Evolutionary conservation across 2,888 invertebrate species (phyloP).

Genomic region (Lycocerus yunnanus): DNA sequence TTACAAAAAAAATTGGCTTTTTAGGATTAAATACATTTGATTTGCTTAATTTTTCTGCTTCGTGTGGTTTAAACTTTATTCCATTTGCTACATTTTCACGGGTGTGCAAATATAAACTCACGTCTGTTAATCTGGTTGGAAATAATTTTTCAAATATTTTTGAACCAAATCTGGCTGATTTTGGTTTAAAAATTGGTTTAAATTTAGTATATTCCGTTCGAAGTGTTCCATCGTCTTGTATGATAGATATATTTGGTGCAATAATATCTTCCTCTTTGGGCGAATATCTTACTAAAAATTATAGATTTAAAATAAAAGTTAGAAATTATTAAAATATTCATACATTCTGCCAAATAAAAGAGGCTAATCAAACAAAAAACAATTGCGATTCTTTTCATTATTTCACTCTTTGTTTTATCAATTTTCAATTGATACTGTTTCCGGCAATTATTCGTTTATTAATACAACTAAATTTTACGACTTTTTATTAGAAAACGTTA

Average conservation of each 20-base stretch:
- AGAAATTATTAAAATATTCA: not conserved
- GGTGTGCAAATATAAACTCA: conserved; percentile 41
- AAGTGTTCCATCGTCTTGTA: not conserved
- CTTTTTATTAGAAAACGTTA: not conserved
- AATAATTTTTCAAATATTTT: not conserved
- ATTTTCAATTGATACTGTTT: not conserved
- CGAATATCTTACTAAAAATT: not conserved
- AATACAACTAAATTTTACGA: not conserved
- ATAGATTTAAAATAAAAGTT: not conserved
- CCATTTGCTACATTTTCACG: conserved; percentile 30
- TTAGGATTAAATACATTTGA: conserved; percentile 37
- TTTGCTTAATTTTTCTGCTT: conserved; percentile 17
- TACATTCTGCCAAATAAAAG: not conserved
- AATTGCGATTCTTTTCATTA: not conserved
- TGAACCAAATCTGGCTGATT: too few species aligned
- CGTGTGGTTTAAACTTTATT: conserved; percentile 17
- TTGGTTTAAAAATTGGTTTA: not conserved
- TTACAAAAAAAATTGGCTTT: conserved; percentile 41
- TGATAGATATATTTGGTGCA: not conserved
- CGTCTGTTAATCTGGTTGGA: conserved; percentile 23
- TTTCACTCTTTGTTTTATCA: not conserved
- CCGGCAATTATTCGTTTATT: not conserved
- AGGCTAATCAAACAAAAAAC: not conserved
- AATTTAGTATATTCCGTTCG: not conserved
- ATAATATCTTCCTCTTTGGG: not conserved